Evolutionary conservation across 2,888 invertebrate species (phyloP).

Genomic region (Pogonocherus hispidulus): DNA sequence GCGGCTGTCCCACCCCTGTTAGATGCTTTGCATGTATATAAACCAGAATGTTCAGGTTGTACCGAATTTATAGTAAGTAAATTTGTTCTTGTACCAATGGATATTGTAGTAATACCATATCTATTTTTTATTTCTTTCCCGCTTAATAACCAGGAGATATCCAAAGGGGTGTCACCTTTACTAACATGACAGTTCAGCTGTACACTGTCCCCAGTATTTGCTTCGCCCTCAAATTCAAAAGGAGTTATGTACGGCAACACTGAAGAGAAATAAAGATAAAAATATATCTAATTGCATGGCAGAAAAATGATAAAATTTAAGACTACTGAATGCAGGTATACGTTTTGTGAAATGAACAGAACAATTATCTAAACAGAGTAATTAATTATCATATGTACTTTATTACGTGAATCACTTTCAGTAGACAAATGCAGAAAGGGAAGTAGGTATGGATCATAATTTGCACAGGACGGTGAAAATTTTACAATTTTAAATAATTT

Average conservation of each 20-base stretch:
- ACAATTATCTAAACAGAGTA: too few relatives aligned
- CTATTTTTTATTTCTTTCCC: conserved; percentile 71
- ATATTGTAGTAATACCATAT: conserved; percentile 70
- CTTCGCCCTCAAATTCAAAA: conserved; percentile 77
- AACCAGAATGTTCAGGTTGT: conserved; percentile 74
- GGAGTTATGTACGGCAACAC: conserved; percentile 77
- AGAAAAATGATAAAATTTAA: too few relatives aligned
- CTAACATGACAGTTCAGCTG: conserved; percentile 75
- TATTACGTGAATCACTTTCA: too few relatives aligned
- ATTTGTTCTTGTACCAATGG: conserved; percentile 73
- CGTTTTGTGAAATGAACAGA: too few relatives aligned
- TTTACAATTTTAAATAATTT: not conserved
- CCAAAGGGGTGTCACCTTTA: conserved; percentile 83
- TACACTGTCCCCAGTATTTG: conserved; percentile 77
- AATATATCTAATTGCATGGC: too few relatives aligned
- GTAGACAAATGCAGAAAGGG: too few relatives aligned
- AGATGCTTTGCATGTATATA: conserved; percentile 76
- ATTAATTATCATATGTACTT: too few relatives aligned
- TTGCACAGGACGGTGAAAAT: too few relatives aligned
- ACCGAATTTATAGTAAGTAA: conserved; percentile 77
- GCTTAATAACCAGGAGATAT: conserved; percentile 81
- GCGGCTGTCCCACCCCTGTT: conserved; percentile 70
- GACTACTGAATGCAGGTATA: too few relatives aligned
- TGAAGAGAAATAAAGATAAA: too few relatives aligned
- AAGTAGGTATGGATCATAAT: too few relatives aligned